Conservation (phyloP, 2,113 vertebrate genomes). For the Oryzias curvinotus region DNA sequence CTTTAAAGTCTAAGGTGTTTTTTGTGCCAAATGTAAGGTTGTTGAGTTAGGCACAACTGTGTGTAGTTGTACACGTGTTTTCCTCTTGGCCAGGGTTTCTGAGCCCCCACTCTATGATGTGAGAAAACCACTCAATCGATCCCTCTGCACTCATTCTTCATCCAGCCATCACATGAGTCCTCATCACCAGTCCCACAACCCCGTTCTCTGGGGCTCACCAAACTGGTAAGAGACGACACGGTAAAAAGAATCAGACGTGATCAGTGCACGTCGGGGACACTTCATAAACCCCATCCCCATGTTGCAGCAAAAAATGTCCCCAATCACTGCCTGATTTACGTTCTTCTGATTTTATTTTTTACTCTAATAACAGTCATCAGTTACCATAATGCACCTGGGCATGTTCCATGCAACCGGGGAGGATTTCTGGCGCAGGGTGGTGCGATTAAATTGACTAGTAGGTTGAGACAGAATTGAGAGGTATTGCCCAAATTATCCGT, state of each 20-base stretch:
- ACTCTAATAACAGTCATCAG: conserved; percentile 67
- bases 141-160: conserved; percentile 43
- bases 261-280: conserved; percentile 62
- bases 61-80: conserved; percentile 3
- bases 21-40: neutral
- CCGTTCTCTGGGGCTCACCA: conserved; percentile 31
- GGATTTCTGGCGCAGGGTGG: conserved; percentile 27
- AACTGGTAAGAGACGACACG: conserved; percentile 53
- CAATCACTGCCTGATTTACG: conserved; percentile 67
- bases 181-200: conserved; percentile 3
- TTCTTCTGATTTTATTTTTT: conserved; percentile 64
- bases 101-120: conserved; percentile 42
- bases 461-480: conserved; percentile 36
- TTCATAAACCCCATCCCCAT: conserved; percentile 62
- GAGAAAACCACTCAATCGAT: conserved; percentile 33
- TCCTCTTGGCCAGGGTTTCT: conserved; percentile 20
- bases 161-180: conserved; percentile 39
- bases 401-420: conserved; percentile 48
- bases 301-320: conserved; percentile 56
- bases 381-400: conserved; percentile 72
- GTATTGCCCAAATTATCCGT: conserved; percentile 56
- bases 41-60: conserved; percentile 11
- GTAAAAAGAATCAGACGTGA: conserved; percentile 63
- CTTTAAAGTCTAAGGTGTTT: conserved; percentile 15
- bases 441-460: conserved; percentile 35